A percentile compares a stretch with the other conserved stretches of the same genome.
phyloP scores from a whole-genome alignment of 2,888 invertebrate species.

The Trachelus stipa region DNA sequence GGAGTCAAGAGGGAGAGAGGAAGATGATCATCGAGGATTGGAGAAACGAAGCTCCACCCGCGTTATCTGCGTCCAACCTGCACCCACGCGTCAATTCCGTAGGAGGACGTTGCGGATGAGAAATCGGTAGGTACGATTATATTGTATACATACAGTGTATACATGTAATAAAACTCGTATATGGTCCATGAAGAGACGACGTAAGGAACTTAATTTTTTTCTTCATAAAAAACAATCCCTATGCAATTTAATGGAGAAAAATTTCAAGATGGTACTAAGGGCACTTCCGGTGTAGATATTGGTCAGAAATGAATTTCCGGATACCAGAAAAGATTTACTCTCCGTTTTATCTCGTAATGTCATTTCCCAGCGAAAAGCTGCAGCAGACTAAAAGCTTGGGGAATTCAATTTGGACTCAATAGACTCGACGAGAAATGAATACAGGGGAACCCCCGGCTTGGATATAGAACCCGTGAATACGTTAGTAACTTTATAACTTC shows the following conservation, averaged over 20 bases:
- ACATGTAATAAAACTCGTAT: not conserved
- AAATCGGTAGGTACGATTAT: not conserved
- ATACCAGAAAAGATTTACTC: not conserved
- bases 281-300: not conserved
- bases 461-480: no score
- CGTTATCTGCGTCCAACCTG: slow-evolving; percentile 56
- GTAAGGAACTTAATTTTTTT: not conserved
- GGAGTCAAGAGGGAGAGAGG: slow-evolving; percentile 30
- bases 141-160: not conserved
- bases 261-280: not conserved
- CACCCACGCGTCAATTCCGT: slow-evolving; percentile 61
- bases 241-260: not conserved
- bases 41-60: slow-evolving; percentile 64
- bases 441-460: no score
- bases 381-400: not conserved
- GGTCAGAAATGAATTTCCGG: not conserved
- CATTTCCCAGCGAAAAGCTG: not conserved
- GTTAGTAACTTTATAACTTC: not conserved
- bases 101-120: not conserved
- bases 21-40: slow-evolving; percentile 59
- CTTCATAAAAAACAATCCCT: not conserved
- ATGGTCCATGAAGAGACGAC: not conserved
- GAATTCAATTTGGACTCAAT: not conserved
- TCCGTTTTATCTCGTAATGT: not conserved
- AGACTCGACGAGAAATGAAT: not conserved